phyloP scores from a whole-genome alignment of 2,797 vertebrate genomes.

The Apogon hyalosoma region DNA sequence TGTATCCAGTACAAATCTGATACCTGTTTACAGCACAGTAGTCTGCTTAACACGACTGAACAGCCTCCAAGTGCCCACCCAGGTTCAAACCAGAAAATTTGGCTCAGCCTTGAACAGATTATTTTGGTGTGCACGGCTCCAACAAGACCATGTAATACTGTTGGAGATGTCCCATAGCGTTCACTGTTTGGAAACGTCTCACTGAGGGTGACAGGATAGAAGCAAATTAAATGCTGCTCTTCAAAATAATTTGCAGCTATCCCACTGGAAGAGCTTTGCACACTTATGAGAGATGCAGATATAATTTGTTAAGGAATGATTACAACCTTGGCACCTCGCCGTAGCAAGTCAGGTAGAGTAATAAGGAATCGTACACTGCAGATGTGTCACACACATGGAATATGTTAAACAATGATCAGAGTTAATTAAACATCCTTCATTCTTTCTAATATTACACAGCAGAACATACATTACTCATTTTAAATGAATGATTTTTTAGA shows the following conservation, averaged over 20 bases:
- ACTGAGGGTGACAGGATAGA: constrained; percentile 14
- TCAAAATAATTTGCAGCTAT: constrained; percentile 6
- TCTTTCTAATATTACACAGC: too few species aligned
- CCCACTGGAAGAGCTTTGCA: constrained; percentile 2
- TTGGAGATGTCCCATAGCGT: constrained; percentile 11
- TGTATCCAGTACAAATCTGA: constrained; percentile 28
- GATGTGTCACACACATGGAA: constrained; percentile 4
- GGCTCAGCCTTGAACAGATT: constrained; percentile 18
- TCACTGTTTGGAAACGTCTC: not conserved
- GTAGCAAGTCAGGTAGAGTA: constrained; percentile 12
- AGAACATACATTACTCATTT: too few species aligned
- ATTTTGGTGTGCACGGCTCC: constrained; percentile 8
- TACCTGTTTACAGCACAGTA: constrained; percentile 3
- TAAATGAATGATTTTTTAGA: too few species aligned
- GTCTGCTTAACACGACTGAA: constrained; percentile 6
- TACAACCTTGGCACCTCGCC: constrained; percentile 13
- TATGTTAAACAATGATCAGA: not conserved
- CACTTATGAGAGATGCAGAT: constrained; percentile 1
- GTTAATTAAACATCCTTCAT: not conserved
- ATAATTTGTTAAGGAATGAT: constrained; percentile 49
- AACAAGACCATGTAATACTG: constrained; percentile 15
- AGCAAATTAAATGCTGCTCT: constrained; percentile 26
- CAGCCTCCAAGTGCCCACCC: not conserved
- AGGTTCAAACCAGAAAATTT: constrained; percentile 12
- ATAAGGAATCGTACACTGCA: not conserved